Evolutionary conservation across 2,888 invertebrate species (phyloP).

Genomic region (Aphodius granarius): DNA sequence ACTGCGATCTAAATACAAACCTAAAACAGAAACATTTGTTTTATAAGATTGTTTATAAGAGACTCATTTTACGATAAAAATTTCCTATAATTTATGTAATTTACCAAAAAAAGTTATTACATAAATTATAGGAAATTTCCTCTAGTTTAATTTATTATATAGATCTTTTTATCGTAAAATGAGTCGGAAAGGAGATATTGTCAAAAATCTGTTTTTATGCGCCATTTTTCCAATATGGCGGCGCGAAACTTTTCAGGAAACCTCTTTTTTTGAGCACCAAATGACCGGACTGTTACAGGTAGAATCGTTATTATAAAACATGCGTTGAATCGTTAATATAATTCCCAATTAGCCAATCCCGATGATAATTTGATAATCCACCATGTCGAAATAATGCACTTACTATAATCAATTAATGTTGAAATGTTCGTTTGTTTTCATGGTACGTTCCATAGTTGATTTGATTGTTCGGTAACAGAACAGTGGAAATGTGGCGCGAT

Average conservation of each 20-base stretch:
- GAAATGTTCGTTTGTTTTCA: background rate
- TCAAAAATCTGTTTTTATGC: no score
- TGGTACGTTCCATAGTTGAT: background rate
- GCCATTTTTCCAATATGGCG: no score
- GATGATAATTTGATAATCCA: background rate
- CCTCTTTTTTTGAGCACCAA: no score
- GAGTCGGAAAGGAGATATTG: no score
- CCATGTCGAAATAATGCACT: background rate
- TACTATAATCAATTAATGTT: background rate
- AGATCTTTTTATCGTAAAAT: no score
- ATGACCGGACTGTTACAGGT: no score
- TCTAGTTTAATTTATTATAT: no score
- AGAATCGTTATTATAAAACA: background rate
- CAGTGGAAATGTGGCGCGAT: background rate
- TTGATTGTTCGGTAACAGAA: background rate
- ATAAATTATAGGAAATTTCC: no score
- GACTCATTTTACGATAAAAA: no score
- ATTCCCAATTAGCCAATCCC: background rate
- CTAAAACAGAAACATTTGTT: slow-evolving; percentile 49
- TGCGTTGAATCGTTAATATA: background rate
- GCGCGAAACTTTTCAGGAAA: no score
- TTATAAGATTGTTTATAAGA: background rate
- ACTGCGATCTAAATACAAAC: slow-evolving; percentile 63
- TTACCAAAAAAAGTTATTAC: no score
- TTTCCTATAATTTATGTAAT: background rate